phyloP scores from a whole-genome alignment of 2,888 invertebrate species.

The Bombylius major region DNA sequence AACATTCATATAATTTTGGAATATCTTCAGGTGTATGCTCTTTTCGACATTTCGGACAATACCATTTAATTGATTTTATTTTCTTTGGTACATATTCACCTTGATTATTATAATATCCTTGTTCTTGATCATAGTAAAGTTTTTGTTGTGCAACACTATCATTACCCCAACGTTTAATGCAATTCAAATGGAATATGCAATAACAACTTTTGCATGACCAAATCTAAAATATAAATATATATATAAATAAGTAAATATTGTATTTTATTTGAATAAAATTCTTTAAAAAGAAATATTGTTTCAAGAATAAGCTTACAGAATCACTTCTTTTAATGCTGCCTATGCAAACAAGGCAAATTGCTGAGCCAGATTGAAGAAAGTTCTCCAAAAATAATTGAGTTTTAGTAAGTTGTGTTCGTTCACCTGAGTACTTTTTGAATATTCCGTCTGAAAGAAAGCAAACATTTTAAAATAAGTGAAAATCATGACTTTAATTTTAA shows the following conservation, averaged over 20 bases:
- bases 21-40: slow-evolving; percentile 54
- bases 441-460: slow-evolving; percentile 33
- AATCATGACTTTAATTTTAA: too few species aligned
- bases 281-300: too few species aligned
- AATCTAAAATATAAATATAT: slow-evolving; percentile 39
- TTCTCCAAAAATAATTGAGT: slow-evolving; percentile 66
- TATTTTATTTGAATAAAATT: too few species aligned
- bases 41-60: slow-evolving; percentile 76
- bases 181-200: slow-evolving; percentile 73
- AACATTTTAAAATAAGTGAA: too few species aligned
- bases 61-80: slow-evolving; percentile 45
- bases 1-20: slow-evolving; percentile 71
- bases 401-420: slow-evolving; percentile 39
- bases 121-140: slow-evolving; percentile 42
- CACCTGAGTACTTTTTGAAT: slow-evolving; percentile 39
- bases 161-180: slow-evolving; percentile 85
- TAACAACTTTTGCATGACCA: slow-evolving; percentile 80
- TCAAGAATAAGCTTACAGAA: slow-evolving; percentile 37
- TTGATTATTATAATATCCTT: slow-evolving; percentile 33
- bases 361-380: slow-evolving; percentile 62
- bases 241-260: not conserved
- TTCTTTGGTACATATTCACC: slow-evolving; percentile 35
- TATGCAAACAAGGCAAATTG: slow-evolving; percentile 83
- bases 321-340: slow-evolving; percentile 70
- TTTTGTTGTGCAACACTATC: slow-evolving; percentile 67